These are phyloP conservation scores for Eupithecia vulgata DNA, from an alignment of 2,888 invertebrate species.

Conservation along the genomic window DNA sequence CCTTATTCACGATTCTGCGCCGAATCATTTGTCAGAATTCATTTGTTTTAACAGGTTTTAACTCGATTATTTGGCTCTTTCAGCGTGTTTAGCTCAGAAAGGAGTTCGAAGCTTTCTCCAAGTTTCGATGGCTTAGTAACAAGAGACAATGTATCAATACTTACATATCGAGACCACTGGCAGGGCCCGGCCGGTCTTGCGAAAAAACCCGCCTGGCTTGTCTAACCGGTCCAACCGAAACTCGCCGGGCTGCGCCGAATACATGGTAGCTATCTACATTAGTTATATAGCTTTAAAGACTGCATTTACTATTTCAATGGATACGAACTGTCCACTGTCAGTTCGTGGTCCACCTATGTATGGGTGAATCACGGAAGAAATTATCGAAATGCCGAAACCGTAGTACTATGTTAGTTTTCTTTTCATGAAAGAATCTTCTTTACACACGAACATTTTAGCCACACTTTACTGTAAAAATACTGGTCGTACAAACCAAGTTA, in stretches of 20 bases:
- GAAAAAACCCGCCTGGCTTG: constrained; percentile 57
- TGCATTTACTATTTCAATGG: not conserved
- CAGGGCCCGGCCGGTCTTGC: constrained; percentile 53
- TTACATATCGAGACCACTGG: constrained; percentile 6
- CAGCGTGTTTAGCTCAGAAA: not conserved
- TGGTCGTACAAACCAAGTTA: not conserved
- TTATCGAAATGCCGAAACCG: not conserved
- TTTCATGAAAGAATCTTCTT: not conserved
- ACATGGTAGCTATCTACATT: not conserved
- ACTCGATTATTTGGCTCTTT: not conserved
- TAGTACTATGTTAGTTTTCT: not conserved
- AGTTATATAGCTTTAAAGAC: not conserved
- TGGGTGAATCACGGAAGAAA: not conserved
- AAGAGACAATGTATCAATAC: constrained; percentile 31
- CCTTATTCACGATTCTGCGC: not conserved
- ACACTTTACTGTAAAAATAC: not conserved
- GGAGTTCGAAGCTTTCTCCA: constrained; percentile 5
- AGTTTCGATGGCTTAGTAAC: constrained; percentile 15
- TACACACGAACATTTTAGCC: not conserved
- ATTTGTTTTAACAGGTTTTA: not conserved
- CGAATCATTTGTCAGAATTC: not conserved
- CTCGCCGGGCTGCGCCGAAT: constrained; percentile 32
- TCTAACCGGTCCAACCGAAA: constrained; percentile 59
- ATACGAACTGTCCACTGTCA: not conserved
- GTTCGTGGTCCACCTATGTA: not conserved